Base-by-base conservation (phyloP, 2,888 invertebrate species). In the Drosophila villosipedis region DNA sequence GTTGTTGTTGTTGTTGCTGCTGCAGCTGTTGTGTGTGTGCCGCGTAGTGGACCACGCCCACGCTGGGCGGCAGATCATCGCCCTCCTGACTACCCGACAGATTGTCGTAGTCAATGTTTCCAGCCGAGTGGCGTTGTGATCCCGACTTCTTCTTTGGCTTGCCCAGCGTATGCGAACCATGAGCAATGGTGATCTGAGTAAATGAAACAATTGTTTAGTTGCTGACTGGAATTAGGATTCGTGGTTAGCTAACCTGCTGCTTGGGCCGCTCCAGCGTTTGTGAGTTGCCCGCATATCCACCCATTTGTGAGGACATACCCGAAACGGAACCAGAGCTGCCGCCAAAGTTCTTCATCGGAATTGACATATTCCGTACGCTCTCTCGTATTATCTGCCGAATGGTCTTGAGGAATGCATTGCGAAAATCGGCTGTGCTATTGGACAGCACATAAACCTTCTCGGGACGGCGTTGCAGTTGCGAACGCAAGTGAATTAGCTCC, bases 391-490 rank as follows among this genome's bases (percentile, higher is more conserved):
- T 99, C 94, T 99, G 99, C 66, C 99, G 95, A 91, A 99, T 99
- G 70, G 98, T 99, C 94, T 98, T 98, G 91, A 99, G 95, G 95
- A 99, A 99, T 83, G 98, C 98, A 94, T 98, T 98, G 85, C 99
- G 96, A 94, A 99, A 99, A 93, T 99, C 99, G 70, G 97, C 96
- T 63, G 99, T 98, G 94, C 98, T 98, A 84, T 99, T 99, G 60
- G 98, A 98, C 73, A 99, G 95, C 84, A 99, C 98, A 93, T 99
- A 99, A 83, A 98, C 97, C 94, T 98, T 98, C 94, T 99, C 99
- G 10, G 98, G 98, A 85, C 99, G 96, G 75, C 98, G 95, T 92
- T 99, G 98, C 83, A 98, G 95, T 94, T 98, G 98, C 93, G 97
- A 98, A 91, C 98, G 95, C 90, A 98, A 95, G 94, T 99, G 99